Evolutionary conservation across 2,113 vertebrate species (phyloP).

Genomic region (Probosciger aterrimus): DNA sequence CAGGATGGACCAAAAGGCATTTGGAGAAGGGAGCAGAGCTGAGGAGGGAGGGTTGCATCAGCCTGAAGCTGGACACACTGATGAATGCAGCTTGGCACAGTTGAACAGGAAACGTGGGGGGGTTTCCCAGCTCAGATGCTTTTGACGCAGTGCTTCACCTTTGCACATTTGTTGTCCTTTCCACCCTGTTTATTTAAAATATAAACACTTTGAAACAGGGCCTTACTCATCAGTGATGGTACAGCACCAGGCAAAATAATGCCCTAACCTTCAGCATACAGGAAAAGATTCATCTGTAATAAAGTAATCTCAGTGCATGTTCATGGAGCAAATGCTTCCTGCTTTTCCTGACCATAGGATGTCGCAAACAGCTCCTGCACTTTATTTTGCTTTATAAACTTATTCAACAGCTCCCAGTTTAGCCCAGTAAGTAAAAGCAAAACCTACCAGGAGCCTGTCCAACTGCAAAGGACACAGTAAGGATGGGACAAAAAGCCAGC

Average conservation of each 20-base stretch:
- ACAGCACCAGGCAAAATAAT: neutral
- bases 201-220: neutral
- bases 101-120: neutral
- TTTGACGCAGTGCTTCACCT: neutral
- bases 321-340: neutral
- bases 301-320: neutral
- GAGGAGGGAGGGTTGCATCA: neutral
- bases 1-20: neutral
- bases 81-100: rapidly evolving
- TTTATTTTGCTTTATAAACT: neutral
- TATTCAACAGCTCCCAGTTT: neutral
- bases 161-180: neutral
- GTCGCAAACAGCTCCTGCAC: neutral
- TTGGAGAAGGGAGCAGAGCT: neutral
- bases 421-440: neutral
- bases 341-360: neutral
- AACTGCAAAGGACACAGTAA: neutral
- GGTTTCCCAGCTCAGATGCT: neutral
- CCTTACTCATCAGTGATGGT: neutral
- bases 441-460: neutral
- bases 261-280: rapidly evolving
- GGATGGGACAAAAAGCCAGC: neutral
- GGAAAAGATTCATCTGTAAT: neutral
- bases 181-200: neutral
- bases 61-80: neutral